These are phyloP conservation scores for Hypselothyrea guttata DNA, from an alignment of 2,888 invertebrate species.

Conservation along the genomic window DNA sequence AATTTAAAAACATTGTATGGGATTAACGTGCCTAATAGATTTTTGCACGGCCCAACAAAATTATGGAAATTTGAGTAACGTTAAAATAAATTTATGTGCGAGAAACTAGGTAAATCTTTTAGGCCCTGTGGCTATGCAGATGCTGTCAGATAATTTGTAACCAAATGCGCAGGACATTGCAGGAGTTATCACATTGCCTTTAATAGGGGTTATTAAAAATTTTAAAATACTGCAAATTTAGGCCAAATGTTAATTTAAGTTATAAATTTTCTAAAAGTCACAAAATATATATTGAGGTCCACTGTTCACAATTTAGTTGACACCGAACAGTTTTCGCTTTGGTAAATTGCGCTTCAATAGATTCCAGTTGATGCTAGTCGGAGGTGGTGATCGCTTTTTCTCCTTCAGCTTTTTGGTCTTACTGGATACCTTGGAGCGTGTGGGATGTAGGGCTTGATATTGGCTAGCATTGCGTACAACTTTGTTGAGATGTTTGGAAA, in stretches of 20 bases:
- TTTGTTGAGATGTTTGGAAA: constrained; percentile 24
- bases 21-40: constrained; percentile 24
- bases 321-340: constrained; percentile 20
- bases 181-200: too few relatives aligned
- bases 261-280: too few relatives aligned
- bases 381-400: not conserved
- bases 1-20: constrained; percentile 37
- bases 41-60: constrained; percentile 15
- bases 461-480: constrained; percentile 61
- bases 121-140: too few relatives aligned
- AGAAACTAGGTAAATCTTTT: too few relatives aligned
- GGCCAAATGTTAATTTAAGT: too few relatives aligned
- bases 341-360: constrained; percentile 61
- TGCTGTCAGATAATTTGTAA: too few relatives aligned
- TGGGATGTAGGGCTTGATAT: constrained; percentile 38
- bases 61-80: constrained; percentile 48
- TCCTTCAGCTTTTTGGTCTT: constrained; percentile 40
- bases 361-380: constrained; percentile 62
- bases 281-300: too few relatives aligned
- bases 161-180: too few relatives aligned
- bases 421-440: constrained; percentile 39
- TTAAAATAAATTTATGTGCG: constrained; percentile 21
- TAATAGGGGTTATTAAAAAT: too few relatives aligned
- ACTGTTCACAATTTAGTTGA: constrained; percentile 19
- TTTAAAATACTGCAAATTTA: too few relatives aligned